These are phyloP conservation scores for Tigriopus japonicus DNA, from an alignment of 1,140 invertebrate species.

Conservation along the genomic window DNA sequence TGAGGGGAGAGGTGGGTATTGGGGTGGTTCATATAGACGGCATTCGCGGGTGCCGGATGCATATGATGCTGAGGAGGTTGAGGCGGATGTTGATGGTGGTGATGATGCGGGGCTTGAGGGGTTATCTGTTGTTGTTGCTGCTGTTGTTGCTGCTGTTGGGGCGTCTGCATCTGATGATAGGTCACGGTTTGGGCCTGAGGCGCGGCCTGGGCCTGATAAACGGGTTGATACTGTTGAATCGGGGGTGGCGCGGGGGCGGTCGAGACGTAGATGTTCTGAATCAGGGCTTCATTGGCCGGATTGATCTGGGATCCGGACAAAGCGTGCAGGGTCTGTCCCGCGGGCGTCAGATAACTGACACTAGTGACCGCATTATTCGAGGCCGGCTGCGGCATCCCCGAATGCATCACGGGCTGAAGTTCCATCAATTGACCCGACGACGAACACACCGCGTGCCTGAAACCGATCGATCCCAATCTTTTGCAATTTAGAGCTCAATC, in stretches of 20 bases:
- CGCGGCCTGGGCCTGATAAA: not conserved
- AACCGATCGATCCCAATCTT: too few relatives aligned
- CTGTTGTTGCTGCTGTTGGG: constrained; percentile 1
- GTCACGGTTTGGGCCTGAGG: not conserved
- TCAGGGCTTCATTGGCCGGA: too few relatives aligned
- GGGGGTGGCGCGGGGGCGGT: too few relatives aligned
- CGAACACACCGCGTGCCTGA: too few relatives aligned
- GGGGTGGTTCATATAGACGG: not conserved
- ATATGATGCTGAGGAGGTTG: not conserved
- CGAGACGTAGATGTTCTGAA: too few relatives aligned
- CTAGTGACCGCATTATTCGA: not conserved
- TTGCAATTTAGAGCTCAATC: too few relatives aligned
- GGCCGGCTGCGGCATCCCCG: not conserved
- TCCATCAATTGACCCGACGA: too few relatives aligned
- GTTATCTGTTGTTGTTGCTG: constrained; percentile 6
- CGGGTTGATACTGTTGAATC: too few relatives aligned
- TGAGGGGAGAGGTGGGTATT: not conserved
- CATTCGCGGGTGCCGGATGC: not conserved
- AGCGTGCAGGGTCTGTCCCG: not conserved
- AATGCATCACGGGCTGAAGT: not conserved
- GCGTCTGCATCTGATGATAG: not conserved
- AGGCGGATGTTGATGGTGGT: not conserved
- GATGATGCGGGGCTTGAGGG: not conserved
- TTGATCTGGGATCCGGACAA: too few relatives aligned
- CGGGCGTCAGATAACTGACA: not conserved